Conservation (phyloP, 2,113 vertebrate species). For the Lasiurus borealis region DNA sequence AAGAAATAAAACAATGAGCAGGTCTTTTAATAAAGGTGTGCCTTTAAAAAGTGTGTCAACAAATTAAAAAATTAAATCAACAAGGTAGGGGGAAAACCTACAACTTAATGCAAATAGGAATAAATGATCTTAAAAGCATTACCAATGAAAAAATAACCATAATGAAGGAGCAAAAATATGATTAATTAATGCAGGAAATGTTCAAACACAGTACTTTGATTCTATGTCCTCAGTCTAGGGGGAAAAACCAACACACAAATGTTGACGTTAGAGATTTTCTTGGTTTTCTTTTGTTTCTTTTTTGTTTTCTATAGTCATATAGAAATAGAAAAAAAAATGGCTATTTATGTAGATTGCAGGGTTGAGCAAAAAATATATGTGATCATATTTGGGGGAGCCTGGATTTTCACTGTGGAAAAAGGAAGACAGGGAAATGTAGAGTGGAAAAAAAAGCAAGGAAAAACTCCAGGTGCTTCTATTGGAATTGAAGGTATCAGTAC, state of each 20-base stretch:
- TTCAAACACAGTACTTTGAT: not conserved
- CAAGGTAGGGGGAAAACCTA: not conserved
- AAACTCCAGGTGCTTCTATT: not conserved
- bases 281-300: not conserved
- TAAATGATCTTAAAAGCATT: not conserved
- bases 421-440: not conserved
- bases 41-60: not conserved
- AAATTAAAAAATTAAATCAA: constrained; percentile 8
- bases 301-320: not conserved
- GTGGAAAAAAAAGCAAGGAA: too few species aligned
- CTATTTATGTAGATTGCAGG: not conserved
- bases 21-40: not conserved
- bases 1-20: not conserved
- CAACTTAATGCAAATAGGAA: not conserved
- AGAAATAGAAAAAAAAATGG: not conserved
- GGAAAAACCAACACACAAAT: not conserved
- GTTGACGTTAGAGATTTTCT: not conserved
- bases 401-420: not conserved
- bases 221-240: not conserved
- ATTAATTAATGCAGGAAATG: not conserved
- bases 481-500: not conserved
- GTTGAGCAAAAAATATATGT: not conserved
- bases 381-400: not conserved
- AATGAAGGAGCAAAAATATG: not conserved
- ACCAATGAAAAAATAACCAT: not conserved